These are phyloP conservation scores for Eubucco bourcierii DNA, from an alignment of 2,113 vertebrate genomes.

Conservation along the genomic window DNA sequence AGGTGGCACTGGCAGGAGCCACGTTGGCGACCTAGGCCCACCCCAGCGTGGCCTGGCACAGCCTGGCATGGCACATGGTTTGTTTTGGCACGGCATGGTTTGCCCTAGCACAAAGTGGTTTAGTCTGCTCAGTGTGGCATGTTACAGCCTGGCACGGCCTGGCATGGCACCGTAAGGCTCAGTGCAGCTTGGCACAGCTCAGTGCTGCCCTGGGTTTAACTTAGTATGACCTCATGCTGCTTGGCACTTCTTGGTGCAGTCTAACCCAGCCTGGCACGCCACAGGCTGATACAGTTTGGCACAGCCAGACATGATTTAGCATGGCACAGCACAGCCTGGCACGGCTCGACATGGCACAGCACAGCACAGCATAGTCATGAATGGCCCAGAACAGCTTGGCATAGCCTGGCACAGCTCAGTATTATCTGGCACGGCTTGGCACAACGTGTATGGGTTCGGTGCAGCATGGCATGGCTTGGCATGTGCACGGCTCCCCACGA, in stretches of 20 bases:
- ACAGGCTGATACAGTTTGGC: fast-evolving
- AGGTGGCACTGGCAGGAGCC: neutral
- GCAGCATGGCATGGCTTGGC: neutral
- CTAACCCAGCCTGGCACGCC: neutral
- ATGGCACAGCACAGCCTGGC: neutral
- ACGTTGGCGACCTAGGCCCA: slow-evolving; percentile 12
- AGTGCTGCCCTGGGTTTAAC: fast-evolving
- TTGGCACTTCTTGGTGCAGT: too few relatives aligned
- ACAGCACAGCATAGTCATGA: fast-evolving
- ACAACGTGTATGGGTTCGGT: neutral
- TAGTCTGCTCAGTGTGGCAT: neutral
- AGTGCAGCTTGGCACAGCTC: neutral
- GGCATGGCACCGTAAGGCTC: too few relatives aligned
- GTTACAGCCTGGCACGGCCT: neutral
- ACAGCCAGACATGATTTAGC: too few relatives aligned
- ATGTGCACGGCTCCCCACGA: neutral
- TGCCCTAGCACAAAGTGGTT: neutral
- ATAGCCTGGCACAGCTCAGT: neutral
- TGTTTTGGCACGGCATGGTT: too few relatives aligned
- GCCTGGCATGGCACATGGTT: neutral
- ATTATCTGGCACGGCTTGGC: fast-evolving
- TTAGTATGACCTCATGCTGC: neutral
- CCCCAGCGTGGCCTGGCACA: neutral
- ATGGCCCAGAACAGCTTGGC: neutral
- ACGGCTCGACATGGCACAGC: fast-evolving